Evolutionary conservation across 2,888 invertebrate species (phyloP), one percentile per base, ranked within the genome.

Genomic region (Plemyria rubiginata): DNA sequence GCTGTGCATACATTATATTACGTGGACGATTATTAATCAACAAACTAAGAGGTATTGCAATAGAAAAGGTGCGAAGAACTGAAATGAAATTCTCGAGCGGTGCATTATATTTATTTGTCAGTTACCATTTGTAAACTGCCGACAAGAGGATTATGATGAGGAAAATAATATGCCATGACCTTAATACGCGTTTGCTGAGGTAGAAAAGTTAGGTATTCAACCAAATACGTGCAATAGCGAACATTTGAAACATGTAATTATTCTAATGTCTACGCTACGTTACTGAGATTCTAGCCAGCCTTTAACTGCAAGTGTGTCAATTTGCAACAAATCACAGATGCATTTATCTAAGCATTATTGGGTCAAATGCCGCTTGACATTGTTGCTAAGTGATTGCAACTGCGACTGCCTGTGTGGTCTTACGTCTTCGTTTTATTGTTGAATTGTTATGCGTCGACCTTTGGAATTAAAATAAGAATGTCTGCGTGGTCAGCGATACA

Each of bases 281-380:
- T 41, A 50, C 49, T 55, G 8, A 41, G 49, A 57, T 64, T 32
- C 49, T 55, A 54, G 43, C 51, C 62, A 54, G 43, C 51, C 62
- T 61, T 60, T 50, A 46, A 48, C 61, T 49, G 57, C 55, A 62
- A 61, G 49, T 43, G 54, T 48, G 60, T 60, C 50, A 60, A 67
- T 70, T 73, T 70, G 72, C 73, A 72, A 70, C 73, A 71, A 70
- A 75, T 70, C 67, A 67, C 71, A 62, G 59, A 64, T 63, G 60
- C 62, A 61, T 69, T 62, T 66, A 54, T 59, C 57, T 65, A 62
- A 67, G 66, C 66, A 64, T 65, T 71, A 69, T 52, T 67, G 60
- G 76, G 77, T 78, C 77, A 75, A 71, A 65, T 72, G 71, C 68
- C 72, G 71, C 69, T 74, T 73, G 76, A 74, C 75, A 68, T 74